Conservation (phyloP, 2,888 invertebrate genomes). For the Synergus laeviventris region DNA sequence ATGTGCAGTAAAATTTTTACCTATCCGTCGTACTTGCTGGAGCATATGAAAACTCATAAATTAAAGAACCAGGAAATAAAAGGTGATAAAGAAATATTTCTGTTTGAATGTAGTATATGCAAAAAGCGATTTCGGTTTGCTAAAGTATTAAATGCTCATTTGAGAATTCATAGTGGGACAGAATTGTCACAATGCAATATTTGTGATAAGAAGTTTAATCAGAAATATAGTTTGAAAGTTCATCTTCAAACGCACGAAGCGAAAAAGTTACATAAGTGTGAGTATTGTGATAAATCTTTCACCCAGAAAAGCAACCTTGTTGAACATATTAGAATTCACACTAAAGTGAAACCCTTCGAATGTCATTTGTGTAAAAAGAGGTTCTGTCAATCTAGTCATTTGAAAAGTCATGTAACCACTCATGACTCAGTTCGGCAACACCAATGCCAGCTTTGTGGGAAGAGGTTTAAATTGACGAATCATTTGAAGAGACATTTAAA, state of each 20-base stretch:
- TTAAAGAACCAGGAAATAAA: slow-evolving; percentile 45
- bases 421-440: slow-evolving; percentile 67
- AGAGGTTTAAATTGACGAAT: slow-evolving; percentile 70
- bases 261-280: slow-evolving; percentile 69
- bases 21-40: slow-evolving; percentile 73
- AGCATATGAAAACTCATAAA: slow-evolving; percentile 71
- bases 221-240: slow-evolving; percentile 70
- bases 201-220: slow-evolving; percentile 74
- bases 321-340: slow-evolving; percentile 72
- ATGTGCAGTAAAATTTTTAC: slow-evolving; percentile 73
- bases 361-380: slow-evolving; percentile 70
- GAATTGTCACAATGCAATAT: slow-evolving; percentile 70
- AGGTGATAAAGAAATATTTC: slow-evolving; percentile 42
- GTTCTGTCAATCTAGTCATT: slow-evolving; percentile 73
- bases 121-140: slow-evolving; percentile 66
- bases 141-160: slow-evolving; percentile 68
- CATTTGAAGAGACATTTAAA: slow-evolving; percentile 71
- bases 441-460: slow-evolving; percentile 72
- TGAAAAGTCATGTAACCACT: slow-evolving; percentile 70
- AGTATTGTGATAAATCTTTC: slow-evolving; percentile 70
- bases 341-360: slow-evolving; percentile 70
- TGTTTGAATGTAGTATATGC: slow-evolving; percentile 67
- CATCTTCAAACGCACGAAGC: slow-evolving; percentile 70
- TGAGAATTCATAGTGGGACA: slow-evolving; percentile 68
- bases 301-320: slow-evolving; percentile 70